Base-by-base conservation (phyloP, 1,140 invertebrate species). In the Ceratosolen solmsi region DNA sequence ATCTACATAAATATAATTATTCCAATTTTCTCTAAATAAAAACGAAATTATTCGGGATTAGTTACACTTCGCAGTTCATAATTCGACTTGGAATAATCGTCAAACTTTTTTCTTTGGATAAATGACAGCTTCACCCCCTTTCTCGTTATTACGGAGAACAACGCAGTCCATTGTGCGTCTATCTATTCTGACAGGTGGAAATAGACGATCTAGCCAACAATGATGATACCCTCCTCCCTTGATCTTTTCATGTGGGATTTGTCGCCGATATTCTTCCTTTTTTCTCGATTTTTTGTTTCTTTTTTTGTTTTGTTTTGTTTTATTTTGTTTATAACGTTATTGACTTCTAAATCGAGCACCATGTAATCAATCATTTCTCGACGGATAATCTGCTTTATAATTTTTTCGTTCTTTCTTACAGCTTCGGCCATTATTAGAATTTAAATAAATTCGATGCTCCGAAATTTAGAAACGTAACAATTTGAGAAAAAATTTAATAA, bases 181-280 rank as follows among this genome's bases (percentile, higher is more conserved):
- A 87, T 88, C 84, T 84, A 84, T 85, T 85, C 84, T 90, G 89
- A 89, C 88, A 89, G 87, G 89, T 90, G 88, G 87, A 89, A 89
- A 89, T 88, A 86, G 88, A 90, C 86, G 88, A 89, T 89, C 88
- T 88, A 85, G 84, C 72, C 84, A 83, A 83, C 84, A 85, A 87
- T 85, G 85, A 88, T 88, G 84, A 85, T 85, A n/a, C 25, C 70
- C 46, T 56, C 30, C 82, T 86, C 85, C n/a, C 80, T 85, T 84
- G 65, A 84, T 68, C 84, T 86, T 85, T 85, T 84, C 84, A 84
- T 78, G 80, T 79, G 81, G 84, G 84, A 85, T 86, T 79, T 85
- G 84, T 86, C 84, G 78, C 15, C 73, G 54, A 56, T 77, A 71
- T 77, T 82, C 56, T 72, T 63, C 36, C 27, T 60, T 72, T 73